phyloP scores from a whole-genome alignment of 37 sponge, comb jelly and placozoan genomes.

The Theonella swinhoei region DNA sequence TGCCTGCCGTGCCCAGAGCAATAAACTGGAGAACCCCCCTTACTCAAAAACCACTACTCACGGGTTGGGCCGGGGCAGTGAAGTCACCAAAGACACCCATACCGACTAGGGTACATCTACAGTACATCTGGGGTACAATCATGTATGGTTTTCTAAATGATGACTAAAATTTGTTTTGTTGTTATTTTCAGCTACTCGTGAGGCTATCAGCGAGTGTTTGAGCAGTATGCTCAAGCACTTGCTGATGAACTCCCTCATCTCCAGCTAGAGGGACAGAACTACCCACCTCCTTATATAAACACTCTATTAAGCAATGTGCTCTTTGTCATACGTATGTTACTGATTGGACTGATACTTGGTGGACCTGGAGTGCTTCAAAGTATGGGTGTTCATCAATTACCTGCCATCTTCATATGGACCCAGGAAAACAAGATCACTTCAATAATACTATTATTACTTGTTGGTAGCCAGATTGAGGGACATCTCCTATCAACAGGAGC shows the following conservation, averaged over 20 bases:
- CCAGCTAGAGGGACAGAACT: constrained; percentile 73
- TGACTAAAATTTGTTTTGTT: too few species aligned
- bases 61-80: too few species aligned
- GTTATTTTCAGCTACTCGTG: constrained; percentile 66
- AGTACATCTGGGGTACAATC: too few species aligned
- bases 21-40: too few species aligned
- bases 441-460: constrained; percentile 63
- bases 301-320: constrained; percentile 47
- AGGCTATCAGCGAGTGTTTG: constrained; percentile 92
- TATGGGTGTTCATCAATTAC: constrained; percentile 64
- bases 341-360: constrained; percentile 45
- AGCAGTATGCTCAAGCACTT: constrained; percentile 77
- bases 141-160: too few species aligned
- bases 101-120: too few species aligned
- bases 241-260: constrained; percentile 76
- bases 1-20: too few species aligned
- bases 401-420: constrained; percentile 69
- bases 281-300: constrained; percentile 74
- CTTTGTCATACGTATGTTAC: constrained; percentile 51
- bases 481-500: constrained; percentile 88
- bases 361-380: constrained; percentile 48
- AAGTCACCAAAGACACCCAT: too few species aligned
- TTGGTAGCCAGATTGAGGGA: constrained; percentile 80
- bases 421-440: constrained; percentile 87
- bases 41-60: too few species aligned